Conservation (phyloP, 2,888 invertebrate genomes). For the Ferdinandea cuprea region DNA sequence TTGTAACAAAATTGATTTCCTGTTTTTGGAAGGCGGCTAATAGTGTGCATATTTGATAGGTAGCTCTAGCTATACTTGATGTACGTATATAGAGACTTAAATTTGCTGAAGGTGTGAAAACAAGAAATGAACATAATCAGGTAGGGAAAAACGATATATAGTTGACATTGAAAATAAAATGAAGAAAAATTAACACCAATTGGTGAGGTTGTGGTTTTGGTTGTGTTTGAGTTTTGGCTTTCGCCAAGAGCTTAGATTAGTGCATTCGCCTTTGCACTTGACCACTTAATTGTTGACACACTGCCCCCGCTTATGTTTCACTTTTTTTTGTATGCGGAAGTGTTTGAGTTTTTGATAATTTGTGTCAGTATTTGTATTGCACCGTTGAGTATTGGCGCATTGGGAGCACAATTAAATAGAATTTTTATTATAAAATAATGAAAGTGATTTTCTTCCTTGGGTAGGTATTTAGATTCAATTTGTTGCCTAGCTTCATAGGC, state of each 20-base stretch:
- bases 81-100: not conserved
- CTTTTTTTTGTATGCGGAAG: not conserved
- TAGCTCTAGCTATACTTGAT: not conserved
- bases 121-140: not conserved
- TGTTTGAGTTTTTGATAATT: not conserved
- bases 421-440: no score
- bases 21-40: conserved; percentile 7
- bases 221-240: not conserved
- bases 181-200: conserved; percentile 27
- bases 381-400: not conserved
- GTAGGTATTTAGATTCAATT: no score
- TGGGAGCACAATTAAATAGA: no score
- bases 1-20: conserved; percentile 37
- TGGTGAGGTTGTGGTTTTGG: not conserved
- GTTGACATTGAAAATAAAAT: conserved; percentile 43
- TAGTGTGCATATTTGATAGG: conserved; percentile 12
- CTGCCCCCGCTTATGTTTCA: conserved; percentile 13
- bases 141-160: not conserved
- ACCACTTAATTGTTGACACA: conserved; percentile 40
- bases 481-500: no score
- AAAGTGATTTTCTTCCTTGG: no score
- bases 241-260: conserved; percentile 6
- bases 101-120: not conserved
- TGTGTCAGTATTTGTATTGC: not conserved
- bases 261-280: conserved; percentile 62